Conservation (phyloP, 2,888 invertebrate genomes). For the Scaptomyza parva region DNA sequence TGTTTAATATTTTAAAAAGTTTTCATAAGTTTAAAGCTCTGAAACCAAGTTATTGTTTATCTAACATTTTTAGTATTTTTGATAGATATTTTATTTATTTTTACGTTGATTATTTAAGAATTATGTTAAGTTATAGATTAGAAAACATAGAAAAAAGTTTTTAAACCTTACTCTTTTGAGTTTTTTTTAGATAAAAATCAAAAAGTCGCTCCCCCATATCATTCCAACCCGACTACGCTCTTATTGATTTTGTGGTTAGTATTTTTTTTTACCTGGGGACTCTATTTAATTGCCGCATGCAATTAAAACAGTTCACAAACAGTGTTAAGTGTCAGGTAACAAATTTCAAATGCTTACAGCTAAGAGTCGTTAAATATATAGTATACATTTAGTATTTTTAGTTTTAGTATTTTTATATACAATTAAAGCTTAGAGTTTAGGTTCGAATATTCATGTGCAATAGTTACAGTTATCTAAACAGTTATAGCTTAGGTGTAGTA, state of each 20-base stretch:
- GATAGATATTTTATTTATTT: too few species aligned
- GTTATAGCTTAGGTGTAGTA: constrained; percentile 84
- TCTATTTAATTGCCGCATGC: constrained; percentile 85
- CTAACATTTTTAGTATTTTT: too few species aligned
- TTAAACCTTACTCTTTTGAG: too few species aligned
- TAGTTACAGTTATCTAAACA: constrained; percentile 82
- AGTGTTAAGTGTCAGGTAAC: constrained; percentile 77
- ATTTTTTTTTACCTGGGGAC: constrained; percentile 82
- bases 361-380: constrained; percentile 25
- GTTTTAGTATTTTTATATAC: constrained; percentile 35
- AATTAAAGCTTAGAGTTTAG: constrained; percentile 41
- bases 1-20: too few species aligned
- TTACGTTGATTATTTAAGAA: too few species aligned
- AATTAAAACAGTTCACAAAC: constrained; percentile 82
- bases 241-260: constrained; percentile 43
- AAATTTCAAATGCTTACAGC: constrained; percentile 56
- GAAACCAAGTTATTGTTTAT: too few species aligned
- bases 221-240: background rate
- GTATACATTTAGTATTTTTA: background rate
- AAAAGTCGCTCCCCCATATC: background rate
- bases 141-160: too few species aligned
- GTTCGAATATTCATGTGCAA: constrained; percentile 73
- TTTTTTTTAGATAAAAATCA: too few species aligned
- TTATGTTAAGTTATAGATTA: too few species aligned
- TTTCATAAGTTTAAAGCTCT: too few species aligned